Conservation (phyloP, 2,797 vertebrate genomes). For the Agapornis canus region DNA sequence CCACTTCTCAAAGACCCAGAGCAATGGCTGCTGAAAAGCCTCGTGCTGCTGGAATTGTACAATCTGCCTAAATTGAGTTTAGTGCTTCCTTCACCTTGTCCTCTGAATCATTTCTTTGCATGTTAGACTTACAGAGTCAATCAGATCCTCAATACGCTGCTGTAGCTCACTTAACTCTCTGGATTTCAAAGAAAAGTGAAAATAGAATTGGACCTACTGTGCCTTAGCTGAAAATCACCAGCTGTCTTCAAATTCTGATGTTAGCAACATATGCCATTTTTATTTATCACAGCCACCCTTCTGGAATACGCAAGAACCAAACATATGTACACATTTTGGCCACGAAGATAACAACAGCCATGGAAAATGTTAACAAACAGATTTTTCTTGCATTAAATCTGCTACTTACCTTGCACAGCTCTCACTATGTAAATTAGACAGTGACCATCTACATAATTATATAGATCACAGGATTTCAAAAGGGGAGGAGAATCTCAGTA, state of each 20-base stretch:
- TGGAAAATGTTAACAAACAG: not conserved
- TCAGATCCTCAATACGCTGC: not conserved
- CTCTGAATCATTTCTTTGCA: not conserved
- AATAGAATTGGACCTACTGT: slow-evolving; percentile 14
- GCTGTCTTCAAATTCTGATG: slow-evolving; percentile 26
- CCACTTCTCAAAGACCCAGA: not conserved
- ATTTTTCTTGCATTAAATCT: not conserved
- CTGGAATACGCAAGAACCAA: slow-evolving; percentile 1
- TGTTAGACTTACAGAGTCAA: not conserved
- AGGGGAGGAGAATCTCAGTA: not conserved
- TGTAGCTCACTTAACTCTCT: not conserved
- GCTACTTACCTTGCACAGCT: not conserved
- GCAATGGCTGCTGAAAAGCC: not conserved
- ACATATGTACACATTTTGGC: not conserved
- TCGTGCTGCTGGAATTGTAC: not conserved
- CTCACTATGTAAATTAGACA: not conserved
- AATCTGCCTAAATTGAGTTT: not conserved
- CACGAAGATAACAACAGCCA: not conserved
- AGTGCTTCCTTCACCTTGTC: not conserved
- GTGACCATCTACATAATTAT: not conserved
- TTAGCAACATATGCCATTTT: slow-evolving; percentile 41
- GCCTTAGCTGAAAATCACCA: slow-evolving; percentile 11
- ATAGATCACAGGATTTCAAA: not conserved
- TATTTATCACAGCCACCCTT: slow-evolving; percentile 28
- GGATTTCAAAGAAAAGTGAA: slow-evolving; percentile 26